Evolutionary conservation across 2,113 vertebrate species (phyloP), one percentile per base, ranked within the genome.

Genomic region (Lycaon pictus): DNA sequence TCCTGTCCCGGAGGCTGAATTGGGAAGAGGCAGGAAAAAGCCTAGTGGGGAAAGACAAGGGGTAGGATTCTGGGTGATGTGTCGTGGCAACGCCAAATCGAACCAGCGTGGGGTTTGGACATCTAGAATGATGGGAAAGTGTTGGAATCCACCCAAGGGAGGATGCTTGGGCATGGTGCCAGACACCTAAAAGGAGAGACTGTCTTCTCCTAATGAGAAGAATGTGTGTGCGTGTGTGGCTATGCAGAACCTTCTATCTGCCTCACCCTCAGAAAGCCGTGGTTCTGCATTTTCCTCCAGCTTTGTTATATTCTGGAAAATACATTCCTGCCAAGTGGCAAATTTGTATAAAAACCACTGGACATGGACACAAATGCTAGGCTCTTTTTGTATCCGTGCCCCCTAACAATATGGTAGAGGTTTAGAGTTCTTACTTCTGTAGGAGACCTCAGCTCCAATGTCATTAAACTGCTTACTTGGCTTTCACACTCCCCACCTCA

Each of bases 1-100:
- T 84, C 60, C 48, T 60, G 11, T 51, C 48, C 22, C 0, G 0
- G 58, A 15, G 51, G n/a, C 60, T 62, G 88, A n/a, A 16, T 2
- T 20, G 29, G 25, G 29, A 25, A 43, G 23, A 20, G 23, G 27
- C 11, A 5, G 3, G 4, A 15, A 9, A 27, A 37, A 20, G 71
- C 19, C 11, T 0, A 3, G 0, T 15, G 53, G 3, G 32, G 20
- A 4, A 23, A 25, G 12, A 10, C 0, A 1, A 62, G 32, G n/a
- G 19, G 2, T 1, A 7, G 53, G 11, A 15, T 15, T 15, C 9
- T 2, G n/a, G 13, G 4, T 4, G 12, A 17, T 9, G 2, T 4
- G 25, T n/a, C 16, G 15, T 1, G 23, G 3, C 19, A 0, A 23
- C 0, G 4, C 23, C 48, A 11, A 29, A 3, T 29, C 9, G 15